Conservation (phyloP, 2,797 vertebrate genomes). For the Arvicola amphibius region DNA sequence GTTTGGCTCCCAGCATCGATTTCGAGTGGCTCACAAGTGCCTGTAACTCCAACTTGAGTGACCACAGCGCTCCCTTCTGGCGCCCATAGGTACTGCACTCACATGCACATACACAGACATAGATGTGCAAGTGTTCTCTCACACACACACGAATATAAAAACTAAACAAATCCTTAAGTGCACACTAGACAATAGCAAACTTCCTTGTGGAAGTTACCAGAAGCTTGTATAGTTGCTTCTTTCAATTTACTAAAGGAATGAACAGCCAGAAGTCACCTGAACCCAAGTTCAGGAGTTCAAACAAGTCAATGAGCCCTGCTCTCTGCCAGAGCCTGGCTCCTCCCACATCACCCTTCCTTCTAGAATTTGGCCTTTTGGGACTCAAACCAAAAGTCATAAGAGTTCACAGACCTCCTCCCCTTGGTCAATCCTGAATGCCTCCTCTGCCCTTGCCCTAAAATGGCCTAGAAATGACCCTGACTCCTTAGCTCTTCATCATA, state of each 20-base stretch:
- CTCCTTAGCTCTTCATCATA: neutral
- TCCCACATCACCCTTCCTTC: neutral
- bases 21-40: neutral
- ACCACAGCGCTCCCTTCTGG: neutral
- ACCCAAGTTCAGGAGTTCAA: neutral
- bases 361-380: neutral
- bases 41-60: neutral
- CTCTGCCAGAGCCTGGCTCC: neutral
- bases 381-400: neutral
- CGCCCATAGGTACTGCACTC: no score
- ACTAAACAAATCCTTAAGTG: neutral
- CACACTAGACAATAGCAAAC: neutral
- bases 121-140: neutral
- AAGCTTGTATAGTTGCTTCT: neutral
- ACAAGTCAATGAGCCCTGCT: neutral
- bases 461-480: neutral
- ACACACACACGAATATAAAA: neutral
- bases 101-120: no score
- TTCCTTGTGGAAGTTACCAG: neutral
- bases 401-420: neutral
- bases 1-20: neutral
- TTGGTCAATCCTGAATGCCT: neutral
- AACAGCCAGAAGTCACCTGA: neutral
- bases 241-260: neutral
- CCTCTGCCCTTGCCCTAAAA: neutral